Evolutionary conservation across 1,140 invertebrate species (phyloP), one percentile per base, ranked within the genome.

Genomic region (Drosophila melanica): DNA sequence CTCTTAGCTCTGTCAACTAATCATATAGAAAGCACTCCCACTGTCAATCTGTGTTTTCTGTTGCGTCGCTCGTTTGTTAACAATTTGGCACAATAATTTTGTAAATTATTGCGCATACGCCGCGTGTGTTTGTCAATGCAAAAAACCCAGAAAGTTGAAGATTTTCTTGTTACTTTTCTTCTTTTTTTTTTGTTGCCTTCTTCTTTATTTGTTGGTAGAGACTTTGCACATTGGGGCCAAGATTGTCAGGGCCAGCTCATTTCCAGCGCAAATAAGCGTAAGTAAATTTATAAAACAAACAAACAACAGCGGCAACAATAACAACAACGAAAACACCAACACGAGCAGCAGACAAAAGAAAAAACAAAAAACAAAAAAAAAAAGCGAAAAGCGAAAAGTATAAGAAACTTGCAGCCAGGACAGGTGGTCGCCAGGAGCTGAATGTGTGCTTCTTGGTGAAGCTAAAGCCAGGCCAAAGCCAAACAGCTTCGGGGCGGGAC

Each of bases 271-370:
- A 87, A 87, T 87, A 87, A 82, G 82, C 84, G 84, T 82, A 89
- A 89, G 82, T 87, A 87, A 87, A 87, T 87, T 87, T 87, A 75
- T 79, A 87, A 87, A 79, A 87, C 79, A 87, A 87, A 89, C 82
- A 89, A 86, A 71, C 80, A 82, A 64, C 55, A 68, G 68, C 42
- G 16, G 55, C n/a, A 27, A 35, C n/a, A 47, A 33, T 5, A 57
- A 57, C 48, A 35, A 45, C 42, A 33, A 54, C 35, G 14, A n/a
- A 7, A 16, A 20, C 2, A 27, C 27, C 5, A 27, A 27, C 27
- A 27, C 27, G 33, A 18, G 14, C 14, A n/a, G 20, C 8, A 12
- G 42, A 44, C 10, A 33, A 41, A 39, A 66, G 41, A 20, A 53
- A 7, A 4, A 4, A 2, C 2, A 27, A 58, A 23, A 23, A 23